Evolutionary conservation across 2,113 vertebrate species (phyloP), one percentile per base, ranked within the genome.

Genomic region (Aspiorhynchus laticeps): DNA sequence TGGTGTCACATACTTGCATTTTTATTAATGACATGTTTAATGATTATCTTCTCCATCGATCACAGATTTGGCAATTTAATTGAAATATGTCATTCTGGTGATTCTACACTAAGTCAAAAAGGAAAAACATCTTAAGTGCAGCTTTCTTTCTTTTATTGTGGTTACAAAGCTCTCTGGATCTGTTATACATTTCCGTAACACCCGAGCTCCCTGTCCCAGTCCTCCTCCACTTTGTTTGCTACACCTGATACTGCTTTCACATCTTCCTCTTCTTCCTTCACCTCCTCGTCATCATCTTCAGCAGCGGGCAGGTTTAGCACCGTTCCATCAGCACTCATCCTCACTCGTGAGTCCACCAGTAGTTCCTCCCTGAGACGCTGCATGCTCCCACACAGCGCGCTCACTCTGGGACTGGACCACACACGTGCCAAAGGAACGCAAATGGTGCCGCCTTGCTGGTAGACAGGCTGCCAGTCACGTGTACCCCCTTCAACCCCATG

Each of bases 341-440:
- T 59, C 2, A 97, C 91, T 2, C 86, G 76, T 0, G 89, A 85
- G 0, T 91, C 80, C 0, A 93, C 94, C 36, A 91, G 90, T 79
- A 99, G 91, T 6, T 96, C 86, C 5, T 87, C 87, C 31, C 89
- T 24, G 33, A 99, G 93, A 7, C 88, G 93, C 65, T 91, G 87
- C 1, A 96, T 73, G 1, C 88, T 95, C 11, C 93, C 94, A 85
- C 96, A 96, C 31, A 99, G 91, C 2, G 61, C 84, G 15, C 87
- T 92, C 85, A 99, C 90, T 91, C 91, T 96, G 36, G 96, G 95
- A 80, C 92, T 90, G 61, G 93, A 93, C 87, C 97, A 96, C 14
- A 99, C 90, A 51, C 91, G 89, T 79, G 1, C 53, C 87, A 99
- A 93, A 53, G 98, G 97, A 21, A 99, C 88, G 6, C 93, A 93